Evolutionary conservation across 2,113 vertebrate genomes (phyloP).

Genomic region (Vulpes lagopus): DNA sequence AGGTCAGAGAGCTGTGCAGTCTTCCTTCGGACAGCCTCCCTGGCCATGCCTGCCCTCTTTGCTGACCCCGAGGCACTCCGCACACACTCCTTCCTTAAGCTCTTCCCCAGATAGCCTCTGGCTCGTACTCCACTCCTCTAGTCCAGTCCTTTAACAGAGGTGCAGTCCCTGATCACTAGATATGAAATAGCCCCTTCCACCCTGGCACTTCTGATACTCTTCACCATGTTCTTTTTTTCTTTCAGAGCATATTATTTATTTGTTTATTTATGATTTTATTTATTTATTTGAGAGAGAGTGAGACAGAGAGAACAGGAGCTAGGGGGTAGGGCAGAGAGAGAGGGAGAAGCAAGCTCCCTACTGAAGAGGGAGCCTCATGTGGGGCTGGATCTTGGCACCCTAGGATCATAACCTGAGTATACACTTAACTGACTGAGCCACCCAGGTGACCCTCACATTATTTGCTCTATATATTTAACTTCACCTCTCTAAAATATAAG

Average conservation of each 20-base stretch:
- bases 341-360: not conserved
- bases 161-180: not conserved
- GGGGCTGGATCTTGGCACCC: too few species aligned
- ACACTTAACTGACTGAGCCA: not conserved
- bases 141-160: not conserved
- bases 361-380: not conserved
- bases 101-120: not conserved
- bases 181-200: not conserved
- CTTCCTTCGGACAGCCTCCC: not conserved
- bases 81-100: not conserved
- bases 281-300: not conserved
- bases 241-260: not conserved
- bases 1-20: not conserved
- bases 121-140: not conserved
- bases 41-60: not conserved
- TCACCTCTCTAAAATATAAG: constrained; percentile 26
- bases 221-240: not conserved
- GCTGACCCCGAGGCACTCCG: too few species aligned
- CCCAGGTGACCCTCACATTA: not conserved
- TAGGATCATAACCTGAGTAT: not conserved
- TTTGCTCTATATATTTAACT: constrained; percentile 38
- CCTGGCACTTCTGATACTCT: not conserved
- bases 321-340: not conserved
- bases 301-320: not conserved
- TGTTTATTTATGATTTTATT: not conserved